A percentile compares a stretch with the other conserved stretches of the same genome.
Conservation (phyloP, 1,140 invertebrate genomes). For the Ceratina calcarata region DNA sequence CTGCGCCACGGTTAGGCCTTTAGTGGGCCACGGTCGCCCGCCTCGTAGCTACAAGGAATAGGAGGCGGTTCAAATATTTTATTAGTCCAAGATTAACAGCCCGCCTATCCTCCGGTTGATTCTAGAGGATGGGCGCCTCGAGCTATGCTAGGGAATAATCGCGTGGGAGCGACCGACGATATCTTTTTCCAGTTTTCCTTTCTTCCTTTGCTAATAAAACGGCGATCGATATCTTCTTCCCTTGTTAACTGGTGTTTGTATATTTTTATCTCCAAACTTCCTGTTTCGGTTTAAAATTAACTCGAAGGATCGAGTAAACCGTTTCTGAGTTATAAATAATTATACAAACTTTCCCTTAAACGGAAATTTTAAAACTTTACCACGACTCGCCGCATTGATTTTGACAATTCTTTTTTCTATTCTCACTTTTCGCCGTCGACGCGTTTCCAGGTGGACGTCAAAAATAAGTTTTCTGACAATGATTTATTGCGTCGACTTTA, state of each 20-base stretch:
- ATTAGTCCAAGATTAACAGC: conserved; percentile 66
- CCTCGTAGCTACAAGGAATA: conserved; percentile 50
- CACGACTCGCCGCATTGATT: not conserved
- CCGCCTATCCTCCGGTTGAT: not conserved
- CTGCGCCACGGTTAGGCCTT: conserved; percentile 35
- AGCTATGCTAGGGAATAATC: not conserved
- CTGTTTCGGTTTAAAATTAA: no score
- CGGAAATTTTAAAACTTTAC: no score
- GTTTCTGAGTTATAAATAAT: no score
- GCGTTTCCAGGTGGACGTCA: not conserved
- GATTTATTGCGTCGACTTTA: not conserved
- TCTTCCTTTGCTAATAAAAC: no score
- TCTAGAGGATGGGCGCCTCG: not conserved
- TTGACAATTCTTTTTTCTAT: not conserved
- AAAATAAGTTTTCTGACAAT: not conserved
- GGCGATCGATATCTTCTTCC: no score
- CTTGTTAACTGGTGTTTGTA: no score
- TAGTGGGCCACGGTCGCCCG: conserved; percentile 61
- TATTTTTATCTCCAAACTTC: no score
- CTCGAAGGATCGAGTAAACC: no score
- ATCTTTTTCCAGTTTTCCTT: not conserved
- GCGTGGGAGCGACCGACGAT: not conserved
- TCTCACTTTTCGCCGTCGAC: no score
- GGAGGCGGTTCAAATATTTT: conserved; percentile 66
- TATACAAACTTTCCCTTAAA: no score